Base-by-base conservation (phyloP, 1,140 invertebrate species). In the Drosophila ironensis region DNA sequence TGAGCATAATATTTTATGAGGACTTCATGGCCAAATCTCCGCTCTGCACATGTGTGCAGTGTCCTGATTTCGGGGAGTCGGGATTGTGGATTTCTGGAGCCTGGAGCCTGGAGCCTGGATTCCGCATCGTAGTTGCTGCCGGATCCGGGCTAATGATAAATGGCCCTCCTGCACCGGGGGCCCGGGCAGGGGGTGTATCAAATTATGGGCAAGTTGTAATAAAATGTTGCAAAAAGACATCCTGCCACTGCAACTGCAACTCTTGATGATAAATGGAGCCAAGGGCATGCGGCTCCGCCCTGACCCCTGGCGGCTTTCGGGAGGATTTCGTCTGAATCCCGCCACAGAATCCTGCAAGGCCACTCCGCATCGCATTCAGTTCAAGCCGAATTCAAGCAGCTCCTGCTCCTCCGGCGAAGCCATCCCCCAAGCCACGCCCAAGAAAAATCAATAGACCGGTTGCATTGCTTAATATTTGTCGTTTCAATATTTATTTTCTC, bases 401-500 rank as follows among this genome's bases (percentile, higher is more conserved):
- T n/a, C n/a, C n/a, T n/a, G n/a, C n/a, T n/a, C n/a, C n/a, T n/a
- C n/a, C n/a, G n/a, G n/a, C n/a, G n/a, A n/a, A n/a, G n/a, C n/a
- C n/a, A n/a, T n/a, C n/a, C 27, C 27, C 27, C 8, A 2, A 28
- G 14, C 4, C 19, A 37, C n/a, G 6, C 16, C 17, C 1, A 16
- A 12, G 9, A 54, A 30, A 40, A 12, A 28, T 44, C 20, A 14
- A 35, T 3, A 35, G 35, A 17, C 3, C 11, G 6, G 11, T 35
- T 77, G 52, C 69, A 81, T 84, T 66, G 45, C 42, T 61, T 70
- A 46, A 71, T 71, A 71, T 71, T 73, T 73, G 56, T 57, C 76
- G 70, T 64, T 42, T 77, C 63, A 73, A 84, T 82, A 77, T 82
- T 82, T 82, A 82, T 82, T 82, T 77, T 77, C 68, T 77, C 73